Conservation (phyloP, 2,888 invertebrate genomes). For the Pegoplata infirma region DNA sequence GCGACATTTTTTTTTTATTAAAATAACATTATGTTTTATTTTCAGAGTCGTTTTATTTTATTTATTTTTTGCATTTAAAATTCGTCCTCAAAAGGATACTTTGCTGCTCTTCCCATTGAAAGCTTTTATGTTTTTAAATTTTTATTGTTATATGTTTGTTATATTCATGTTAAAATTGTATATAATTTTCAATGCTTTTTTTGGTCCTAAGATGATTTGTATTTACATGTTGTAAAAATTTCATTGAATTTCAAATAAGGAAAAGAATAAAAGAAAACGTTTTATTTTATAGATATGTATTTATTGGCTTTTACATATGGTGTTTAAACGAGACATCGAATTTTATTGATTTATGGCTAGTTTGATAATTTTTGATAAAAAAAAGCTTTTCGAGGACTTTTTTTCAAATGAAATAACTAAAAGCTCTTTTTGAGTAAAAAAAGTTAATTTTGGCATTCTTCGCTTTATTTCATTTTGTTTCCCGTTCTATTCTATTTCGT, state of each 20-base stretch:
- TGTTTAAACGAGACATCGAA: too few relatives aligned
- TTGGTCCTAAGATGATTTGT: conserved; percentile 10
- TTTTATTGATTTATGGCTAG: too few relatives aligned
- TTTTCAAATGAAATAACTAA: too few relatives aligned
- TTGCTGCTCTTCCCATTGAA: conserved; percentile 5
- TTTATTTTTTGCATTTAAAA: conserved; percentile 9
- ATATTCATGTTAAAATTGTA: conserved; percentile 31
- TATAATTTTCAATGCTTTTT: conserved; percentile 19
- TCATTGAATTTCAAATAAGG: neutral
- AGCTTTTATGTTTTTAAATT: conserved; percentile 12
- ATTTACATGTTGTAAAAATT: conserved; percentile 18
- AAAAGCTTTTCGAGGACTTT: too few relatives aligned
- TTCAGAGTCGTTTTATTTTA: conserved; percentile 11
- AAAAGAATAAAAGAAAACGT: neutral
- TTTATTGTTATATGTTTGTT: conserved; percentile 14
- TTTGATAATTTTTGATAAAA: too few relatives aligned
- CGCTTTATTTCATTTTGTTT: too few relatives aligned
- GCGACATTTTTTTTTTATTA: conserved; percentile 33
- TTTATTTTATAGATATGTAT: neutral
- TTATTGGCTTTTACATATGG: conserved; percentile 4
- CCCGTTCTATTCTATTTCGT: too few relatives aligned
- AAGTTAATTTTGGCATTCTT: too few relatives aligned
- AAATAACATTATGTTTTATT: conserved; percentile 34
- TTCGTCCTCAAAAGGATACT: conserved; percentile 1
- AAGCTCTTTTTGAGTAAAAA: too few relatives aligned